phyloP scores from a whole-genome alignment of 2,113 vertebrate genomes.

The Platysternon megacephalum region DNA sequence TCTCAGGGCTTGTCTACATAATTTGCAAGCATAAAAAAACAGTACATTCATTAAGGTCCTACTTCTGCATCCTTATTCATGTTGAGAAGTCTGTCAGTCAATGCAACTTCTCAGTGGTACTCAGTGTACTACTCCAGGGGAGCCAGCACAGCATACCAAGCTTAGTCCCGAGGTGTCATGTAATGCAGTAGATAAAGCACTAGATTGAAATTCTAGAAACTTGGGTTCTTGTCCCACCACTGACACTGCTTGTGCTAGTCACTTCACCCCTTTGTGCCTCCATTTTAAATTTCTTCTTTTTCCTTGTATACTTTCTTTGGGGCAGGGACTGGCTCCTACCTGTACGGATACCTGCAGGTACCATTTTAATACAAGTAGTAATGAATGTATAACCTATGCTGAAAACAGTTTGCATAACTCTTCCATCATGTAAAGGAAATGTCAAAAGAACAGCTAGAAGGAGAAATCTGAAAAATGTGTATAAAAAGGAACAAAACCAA shows the following conservation, averaged over 20 bases:
- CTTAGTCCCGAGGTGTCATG: neutral
- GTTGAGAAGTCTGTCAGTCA: neutral
- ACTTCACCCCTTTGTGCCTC: accelerated
- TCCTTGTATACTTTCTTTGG: neutral
- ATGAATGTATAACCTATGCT: neutral
- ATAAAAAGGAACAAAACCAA: neutral
- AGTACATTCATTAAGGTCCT: neutral
- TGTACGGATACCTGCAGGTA: neutral
- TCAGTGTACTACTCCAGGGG: neutral
- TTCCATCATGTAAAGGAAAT: neutral
- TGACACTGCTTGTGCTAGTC: neutral
- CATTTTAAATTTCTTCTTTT: neutral
- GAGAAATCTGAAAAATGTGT: neutral
- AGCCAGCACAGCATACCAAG: neutral
- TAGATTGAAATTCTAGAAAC: neutral
- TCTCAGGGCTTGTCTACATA: neutral
- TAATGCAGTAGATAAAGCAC: neutral
- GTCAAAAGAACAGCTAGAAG: neutral
- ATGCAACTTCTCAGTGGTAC: neutral
- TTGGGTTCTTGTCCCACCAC: neutral
- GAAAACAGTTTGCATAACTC: neutral
- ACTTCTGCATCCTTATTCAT: neutral
- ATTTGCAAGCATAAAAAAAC: neutral
- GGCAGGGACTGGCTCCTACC: neutral
- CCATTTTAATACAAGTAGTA: neutral